Conservation (phyloP, 2,113 vertebrate genomes). For the Stigmatopora argus region DNA sequence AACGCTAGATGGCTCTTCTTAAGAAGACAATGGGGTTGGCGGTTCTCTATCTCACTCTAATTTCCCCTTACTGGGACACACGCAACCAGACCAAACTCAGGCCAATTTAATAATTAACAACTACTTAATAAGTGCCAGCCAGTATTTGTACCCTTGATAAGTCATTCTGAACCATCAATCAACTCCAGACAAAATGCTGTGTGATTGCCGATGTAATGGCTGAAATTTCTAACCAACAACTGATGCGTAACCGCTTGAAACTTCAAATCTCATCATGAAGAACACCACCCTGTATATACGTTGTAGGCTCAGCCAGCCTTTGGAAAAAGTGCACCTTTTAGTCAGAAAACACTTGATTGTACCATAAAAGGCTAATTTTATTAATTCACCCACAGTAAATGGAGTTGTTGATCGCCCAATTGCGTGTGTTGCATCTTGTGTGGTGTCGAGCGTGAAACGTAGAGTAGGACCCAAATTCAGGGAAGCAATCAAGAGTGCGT, state of each 20-base stretch:
- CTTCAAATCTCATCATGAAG: background rate
- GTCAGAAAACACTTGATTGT: too few species aligned
- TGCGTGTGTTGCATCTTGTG: too few species aligned
- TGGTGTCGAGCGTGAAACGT: too few species aligned
- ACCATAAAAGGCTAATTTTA: too few species aligned
- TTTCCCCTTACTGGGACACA: background rate
- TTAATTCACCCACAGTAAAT: too few species aligned
- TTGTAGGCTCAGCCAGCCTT: too few species aligned
- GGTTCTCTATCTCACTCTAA: constrained; percentile 5
- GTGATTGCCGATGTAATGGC: constrained; percentile 1
- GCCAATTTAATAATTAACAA: constrained; percentile 2
- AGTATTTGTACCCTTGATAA: constrained; percentile 3
- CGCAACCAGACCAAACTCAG: background rate
- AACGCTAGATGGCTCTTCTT: constrained; percentile 47
- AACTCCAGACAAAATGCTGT: background rate
- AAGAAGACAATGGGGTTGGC: constrained; percentile 43
- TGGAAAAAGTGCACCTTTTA: too few species aligned
- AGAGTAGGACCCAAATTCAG: too few species aligned
- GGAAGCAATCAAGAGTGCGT: too few species aligned
- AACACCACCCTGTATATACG: too few species aligned
- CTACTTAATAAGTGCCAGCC: background rate
- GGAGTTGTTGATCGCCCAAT: too few species aligned
- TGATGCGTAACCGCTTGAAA: background rate
- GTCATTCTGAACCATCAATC: constrained; percentile 8
- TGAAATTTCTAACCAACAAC: constrained; percentile 1